Percentiles rank a stretch among this genome's conserved stretches.
These are phyloP conservation scores for Synergus japonicus DNA, from an alignment of 2,888 invertebrate species.

Conservation along the genomic window DNA sequence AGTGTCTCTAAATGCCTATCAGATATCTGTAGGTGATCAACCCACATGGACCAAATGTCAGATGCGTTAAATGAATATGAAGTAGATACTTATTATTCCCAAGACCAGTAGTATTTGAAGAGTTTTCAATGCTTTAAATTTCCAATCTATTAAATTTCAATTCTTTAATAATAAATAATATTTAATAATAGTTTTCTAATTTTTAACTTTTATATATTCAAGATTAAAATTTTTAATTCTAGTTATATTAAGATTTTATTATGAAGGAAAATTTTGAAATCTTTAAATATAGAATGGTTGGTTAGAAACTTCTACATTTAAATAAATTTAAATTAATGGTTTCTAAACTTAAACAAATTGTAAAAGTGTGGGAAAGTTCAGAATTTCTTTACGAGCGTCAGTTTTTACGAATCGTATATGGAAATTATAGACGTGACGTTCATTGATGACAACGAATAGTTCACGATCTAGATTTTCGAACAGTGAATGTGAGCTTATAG, in stretches of 20 bases:
- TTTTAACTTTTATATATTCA: neutral
- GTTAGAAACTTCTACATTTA: too few species aligned
- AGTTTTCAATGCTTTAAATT: constrained; percentile 14
- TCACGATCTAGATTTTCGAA: neutral
- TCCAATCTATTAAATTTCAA: constrained; percentile 14
- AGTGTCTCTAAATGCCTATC: constrained; percentile 13
- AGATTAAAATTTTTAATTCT: neutral
- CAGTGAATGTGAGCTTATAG: constrained; percentile 1
- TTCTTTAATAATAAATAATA: neutral
- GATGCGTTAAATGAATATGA: constrained; percentile 24
- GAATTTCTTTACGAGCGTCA: neutral
- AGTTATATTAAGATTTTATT: neutral
- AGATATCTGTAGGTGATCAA: constrained; percentile 16
- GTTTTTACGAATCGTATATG: neutral
- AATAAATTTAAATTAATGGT: too few species aligned
- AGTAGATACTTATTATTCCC: constrained; percentile 35
- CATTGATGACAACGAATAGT: constrained; percentile 8
- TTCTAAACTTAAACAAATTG: too few species aligned
- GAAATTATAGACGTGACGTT: constrained; percentile 8
- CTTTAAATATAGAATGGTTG: too few species aligned
- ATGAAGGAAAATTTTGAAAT: too few species aligned
- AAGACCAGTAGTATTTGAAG: constrained; percentile 16
- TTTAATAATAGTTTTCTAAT: neutral
- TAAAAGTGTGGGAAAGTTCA: neutral
- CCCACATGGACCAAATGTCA: constrained; percentile 37